Percentiles rank a stretch among this genome's conserved stretches.
These are phyloP conservation scores for Glaucomys volans DNA, from an alignment of 2,113 vertebrate species.

Conservation along the genomic window DNA sequence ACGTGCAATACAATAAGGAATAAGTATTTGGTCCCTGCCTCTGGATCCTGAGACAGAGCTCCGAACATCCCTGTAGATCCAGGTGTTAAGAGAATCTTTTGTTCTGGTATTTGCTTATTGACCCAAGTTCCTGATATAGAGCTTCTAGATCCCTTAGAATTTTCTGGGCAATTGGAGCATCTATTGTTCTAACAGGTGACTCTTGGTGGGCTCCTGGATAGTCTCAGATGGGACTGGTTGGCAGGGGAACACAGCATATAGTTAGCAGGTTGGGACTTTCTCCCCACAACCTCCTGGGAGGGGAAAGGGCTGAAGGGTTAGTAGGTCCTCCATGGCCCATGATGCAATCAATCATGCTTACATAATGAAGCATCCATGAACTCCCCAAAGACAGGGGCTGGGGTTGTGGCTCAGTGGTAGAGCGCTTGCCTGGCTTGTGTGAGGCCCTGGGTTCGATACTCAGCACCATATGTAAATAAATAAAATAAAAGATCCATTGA, in stretches of 20 bases:
- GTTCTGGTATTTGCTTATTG: not conserved
- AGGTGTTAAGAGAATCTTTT: not conserved
- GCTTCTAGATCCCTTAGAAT: not conserved
- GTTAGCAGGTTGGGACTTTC: not conserved
- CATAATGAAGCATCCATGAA: not conserved
- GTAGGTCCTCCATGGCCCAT: too few relatives aligned
- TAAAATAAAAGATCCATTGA: too few relatives aligned
- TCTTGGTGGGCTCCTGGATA: not conserved
- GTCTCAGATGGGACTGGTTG: not conserved
- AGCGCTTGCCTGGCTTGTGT: too few relatives aligned
- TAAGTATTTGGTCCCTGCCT: not conserved
- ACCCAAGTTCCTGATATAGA: not conserved
- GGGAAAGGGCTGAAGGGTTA: not conserved
- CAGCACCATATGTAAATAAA: too few relatives aligned
- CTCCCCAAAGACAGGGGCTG: not conserved
- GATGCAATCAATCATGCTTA: not conserved
- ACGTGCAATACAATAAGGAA: not conserved
- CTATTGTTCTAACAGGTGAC: not conserved
- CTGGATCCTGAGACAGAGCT: not conserved
- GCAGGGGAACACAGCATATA: not conserved
- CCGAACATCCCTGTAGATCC: not conserved
- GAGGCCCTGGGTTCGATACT: too few relatives aligned
- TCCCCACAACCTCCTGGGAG: too few relatives aligned
- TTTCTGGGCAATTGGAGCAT: not conserved
- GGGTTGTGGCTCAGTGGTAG: too few relatives aligned